Conservation (phyloP, 2,888 invertebrate genomes). For the Tetragonula carbonaria region DNA sequence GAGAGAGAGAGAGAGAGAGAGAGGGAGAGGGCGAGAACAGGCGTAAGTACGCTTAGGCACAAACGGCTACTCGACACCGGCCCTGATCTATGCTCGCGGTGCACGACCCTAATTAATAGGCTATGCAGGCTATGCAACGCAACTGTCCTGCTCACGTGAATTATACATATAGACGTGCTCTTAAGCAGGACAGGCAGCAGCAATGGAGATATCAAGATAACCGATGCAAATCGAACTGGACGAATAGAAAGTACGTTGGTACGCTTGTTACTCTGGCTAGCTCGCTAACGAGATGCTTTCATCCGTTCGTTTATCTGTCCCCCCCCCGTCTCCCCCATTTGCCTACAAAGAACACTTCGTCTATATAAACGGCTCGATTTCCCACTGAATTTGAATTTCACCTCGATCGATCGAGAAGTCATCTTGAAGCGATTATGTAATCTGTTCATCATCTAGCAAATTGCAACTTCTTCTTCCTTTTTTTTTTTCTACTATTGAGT, state of each 20-base stretch:
- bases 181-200: slow-evolving; percentile 28
- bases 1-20: too few relatives aligned
- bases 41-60: slow-evolving; percentile 57
- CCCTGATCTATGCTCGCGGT: slow-evolving; percentile 81
- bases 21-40: slow-evolving; percentile 35
- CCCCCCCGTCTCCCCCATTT: not conserved
- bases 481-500: too few relatives aligned
- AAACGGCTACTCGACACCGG: slow-evolving; percentile 70
- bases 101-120: slow-evolving; percentile 84
- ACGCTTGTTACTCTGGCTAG: slow-evolving; percentile 1
- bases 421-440: too few relatives aligned
- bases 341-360: too few relatives aligned
- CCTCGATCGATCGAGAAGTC: too few relatives aligned
- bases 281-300: not conserved
- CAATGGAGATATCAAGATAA: slow-evolving; percentile 51
- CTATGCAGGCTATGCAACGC: slow-evolving; percentile 80
- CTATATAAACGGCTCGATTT: too few relatives aligned
- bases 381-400: too few relatives aligned
- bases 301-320: not conserved
- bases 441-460: too few relatives aligned
- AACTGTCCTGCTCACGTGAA: slow-evolving; percentile 81
- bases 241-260: slow-evolving; percentile 33
- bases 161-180: slow-evolving; percentile 73
- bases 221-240: slow-evolving; percentile 51
- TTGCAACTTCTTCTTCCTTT: too few relatives aligned